These are phyloP conservation scores for Poecilobothrus nobilitatus DNA, from an alignment of 2,888 invertebrate species.

Conservation along the genomic window DNA sequence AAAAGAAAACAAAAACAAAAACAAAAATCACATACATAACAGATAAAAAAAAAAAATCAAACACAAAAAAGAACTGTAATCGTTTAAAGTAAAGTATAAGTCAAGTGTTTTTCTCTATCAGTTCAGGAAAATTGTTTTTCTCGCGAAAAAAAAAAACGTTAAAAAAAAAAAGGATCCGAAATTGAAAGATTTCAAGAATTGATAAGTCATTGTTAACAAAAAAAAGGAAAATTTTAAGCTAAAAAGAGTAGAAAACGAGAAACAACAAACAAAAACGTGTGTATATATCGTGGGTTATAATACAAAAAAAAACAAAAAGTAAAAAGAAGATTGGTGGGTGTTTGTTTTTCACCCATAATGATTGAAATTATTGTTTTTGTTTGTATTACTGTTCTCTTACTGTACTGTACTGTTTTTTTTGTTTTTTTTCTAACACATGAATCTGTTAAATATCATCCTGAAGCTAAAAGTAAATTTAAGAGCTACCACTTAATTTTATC, in stretches of 20 bases:
- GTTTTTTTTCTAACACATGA: too few relatives aligned
- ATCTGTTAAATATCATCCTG: neutral
- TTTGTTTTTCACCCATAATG: too few relatives aligned
- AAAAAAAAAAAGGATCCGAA: neutral
- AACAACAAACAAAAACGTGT: neutral
- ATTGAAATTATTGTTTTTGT: too few relatives aligned
- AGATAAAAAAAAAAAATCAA: neutral
- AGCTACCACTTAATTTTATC: slow-evolving; percentile 4
- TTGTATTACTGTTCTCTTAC: too few relatives aligned
- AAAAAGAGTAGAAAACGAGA: neutral
- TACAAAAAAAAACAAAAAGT: too few relatives aligned
- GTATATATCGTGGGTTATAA: neutral
- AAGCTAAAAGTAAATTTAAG: neutral
- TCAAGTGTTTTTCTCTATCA: neutral
- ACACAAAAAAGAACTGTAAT: neutral
- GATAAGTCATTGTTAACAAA: neutral
- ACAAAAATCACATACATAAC: too few relatives aligned
- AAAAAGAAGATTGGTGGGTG: too few relatives aligned
- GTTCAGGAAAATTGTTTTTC: neutral
- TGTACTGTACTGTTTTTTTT: too few relatives aligned
- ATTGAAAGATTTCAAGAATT: neutral
- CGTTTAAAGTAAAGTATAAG: neutral
- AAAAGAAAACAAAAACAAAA: neutral
- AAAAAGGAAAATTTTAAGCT: neutral
- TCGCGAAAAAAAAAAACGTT: neutral